Conservation (phyloP, 1,140 invertebrate genomes). For the Halyomorpha halys region DNA sequence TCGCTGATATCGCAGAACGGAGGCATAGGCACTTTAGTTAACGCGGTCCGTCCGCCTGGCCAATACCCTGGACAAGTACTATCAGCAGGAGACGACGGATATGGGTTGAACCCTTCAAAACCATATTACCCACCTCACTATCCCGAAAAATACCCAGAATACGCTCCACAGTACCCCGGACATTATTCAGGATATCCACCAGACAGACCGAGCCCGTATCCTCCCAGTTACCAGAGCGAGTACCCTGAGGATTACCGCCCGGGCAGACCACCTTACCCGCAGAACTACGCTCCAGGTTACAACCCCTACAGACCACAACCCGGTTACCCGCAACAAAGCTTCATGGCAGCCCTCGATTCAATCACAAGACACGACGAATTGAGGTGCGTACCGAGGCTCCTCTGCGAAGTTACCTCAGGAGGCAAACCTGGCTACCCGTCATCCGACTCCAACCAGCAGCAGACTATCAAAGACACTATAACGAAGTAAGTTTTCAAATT, state of each 20-base stretch:
- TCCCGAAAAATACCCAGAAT: neutral
- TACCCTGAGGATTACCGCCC: slow-evolving; percentile 4
- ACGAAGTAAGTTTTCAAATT: slow-evolving; percentile 46
- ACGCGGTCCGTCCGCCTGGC: neutral
- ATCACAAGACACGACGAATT: slow-evolving; percentile 63
- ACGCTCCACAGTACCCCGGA: slow-evolving; percentile 18
- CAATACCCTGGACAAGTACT: neutral
- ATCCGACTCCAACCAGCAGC: slow-evolving; percentile 24
- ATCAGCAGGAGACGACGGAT: neutral
- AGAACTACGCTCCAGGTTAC: slow-evolving; percentile 7
- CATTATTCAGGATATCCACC: neutral
- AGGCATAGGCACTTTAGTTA: slow-evolving; percentile 10
- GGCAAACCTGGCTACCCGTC: slow-evolving; percentile 41
- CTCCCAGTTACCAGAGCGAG: slow-evolving; percentile 1
- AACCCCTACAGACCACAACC: slow-evolving; percentile 1
- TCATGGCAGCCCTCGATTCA: slow-evolving; percentile 51
- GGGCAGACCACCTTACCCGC: neutral
- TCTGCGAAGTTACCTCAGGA: slow-evolving; percentile 62
- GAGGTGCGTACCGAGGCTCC: slow-evolving; percentile 61
- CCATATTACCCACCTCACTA: neutral
- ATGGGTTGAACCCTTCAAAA: neutral
- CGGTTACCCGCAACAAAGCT: slow-evolving; percentile 19
- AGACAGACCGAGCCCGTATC: neutral
- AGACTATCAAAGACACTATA: slow-evolving; percentile 49
- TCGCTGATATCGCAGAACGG: slow-evolving; percentile 26